Conservation (phyloP, 1,140 invertebrate species). For the Archivesica marissinica region DNA sequence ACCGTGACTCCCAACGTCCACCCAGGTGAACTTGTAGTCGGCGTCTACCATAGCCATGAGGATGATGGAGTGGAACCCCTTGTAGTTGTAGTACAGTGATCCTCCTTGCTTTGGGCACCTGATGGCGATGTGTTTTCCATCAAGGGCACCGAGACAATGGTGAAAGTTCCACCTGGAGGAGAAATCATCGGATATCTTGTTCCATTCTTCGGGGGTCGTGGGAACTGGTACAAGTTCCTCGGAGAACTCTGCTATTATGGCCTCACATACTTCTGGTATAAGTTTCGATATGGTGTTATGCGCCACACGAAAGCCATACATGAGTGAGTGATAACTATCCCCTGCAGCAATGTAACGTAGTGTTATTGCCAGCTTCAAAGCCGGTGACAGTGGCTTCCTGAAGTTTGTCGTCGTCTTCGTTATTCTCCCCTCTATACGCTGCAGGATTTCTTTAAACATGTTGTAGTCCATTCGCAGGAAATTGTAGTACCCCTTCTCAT, state of each 20-base stretch:
- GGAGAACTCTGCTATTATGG: slow-evolving; percentile 33
- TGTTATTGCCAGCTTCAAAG: slow-evolving; percentile 83
- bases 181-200: slow-evolving; percentile 43
- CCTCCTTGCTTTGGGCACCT: not conserved
- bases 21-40: too few relatives aligned
- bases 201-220: slow-evolving; percentile 37
- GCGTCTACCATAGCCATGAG: too few relatives aligned
- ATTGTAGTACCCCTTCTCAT: slow-evolving; percentile 43
- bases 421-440: slow-evolving; percentile 52
- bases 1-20: too few relatives aligned
- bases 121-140: slow-evolving; percentile 7
- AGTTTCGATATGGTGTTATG: slow-evolving; percentile 46
- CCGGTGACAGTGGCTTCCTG: too few relatives aligned
- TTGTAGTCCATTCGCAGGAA: slow-evolving; percentile 48
- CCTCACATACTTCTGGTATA: slow-evolving; percentile 59
- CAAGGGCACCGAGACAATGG: slow-evolving; percentile 43
- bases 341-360: slow-evolving; percentile 54
- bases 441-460: slow-evolving; percentile 54
- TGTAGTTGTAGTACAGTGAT: slow-evolving; percentile 45
- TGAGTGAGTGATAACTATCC: slow-evolving; percentile 32
- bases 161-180: slow-evolving; percentile 34
- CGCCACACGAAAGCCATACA: slow-evolving; percentile 57
- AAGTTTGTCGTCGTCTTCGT: slow-evolving; percentile 33
- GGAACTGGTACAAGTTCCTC: slow-evolving; percentile 24
- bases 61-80: slow-evolving; percentile 12